Conservation (phyloP, 2,113 vertebrate species). For the Chrysemys picta region DNA sequence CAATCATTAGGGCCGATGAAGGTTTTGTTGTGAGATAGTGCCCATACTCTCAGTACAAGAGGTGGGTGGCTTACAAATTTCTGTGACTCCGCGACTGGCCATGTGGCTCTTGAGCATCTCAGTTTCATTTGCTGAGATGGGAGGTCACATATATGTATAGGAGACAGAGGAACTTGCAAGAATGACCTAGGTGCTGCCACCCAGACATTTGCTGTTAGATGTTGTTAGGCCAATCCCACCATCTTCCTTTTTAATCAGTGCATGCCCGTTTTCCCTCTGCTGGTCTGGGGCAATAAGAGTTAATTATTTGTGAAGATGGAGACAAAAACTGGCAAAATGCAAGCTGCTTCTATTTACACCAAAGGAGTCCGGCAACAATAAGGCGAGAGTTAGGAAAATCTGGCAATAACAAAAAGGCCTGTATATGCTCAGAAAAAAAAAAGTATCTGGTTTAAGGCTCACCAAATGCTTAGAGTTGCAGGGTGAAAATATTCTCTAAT, state of each 20-base stretch:
- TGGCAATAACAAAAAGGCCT: neutral
- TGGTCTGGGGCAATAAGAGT: neutral
- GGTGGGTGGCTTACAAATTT: neutral
- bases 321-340: neutral
- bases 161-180: neutral
- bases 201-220: neutral
- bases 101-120: accelerated
- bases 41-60: accelerated
- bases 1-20: neutral
- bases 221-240: neutral
- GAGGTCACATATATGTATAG: neutral
- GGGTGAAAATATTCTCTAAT: neutral
- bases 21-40: too few relatives aligned
- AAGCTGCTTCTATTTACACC: neutral
- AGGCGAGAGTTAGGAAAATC: neutral
- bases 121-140: neutral
- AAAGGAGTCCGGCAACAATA: neutral
- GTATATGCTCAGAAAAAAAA: neutral
- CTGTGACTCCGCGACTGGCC: neutral
- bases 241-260: neutral
- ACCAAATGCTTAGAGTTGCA: neutral
- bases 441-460: neutral
- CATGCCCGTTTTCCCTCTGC: neutral
- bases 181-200: neutral
- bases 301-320: neutral